Percentiles rank a stretch among this genome's conserved stretches.
phyloP scores from a whole-genome alignment of 2,888 invertebrate species.

The Lacanobia wlatinum region DNA sequence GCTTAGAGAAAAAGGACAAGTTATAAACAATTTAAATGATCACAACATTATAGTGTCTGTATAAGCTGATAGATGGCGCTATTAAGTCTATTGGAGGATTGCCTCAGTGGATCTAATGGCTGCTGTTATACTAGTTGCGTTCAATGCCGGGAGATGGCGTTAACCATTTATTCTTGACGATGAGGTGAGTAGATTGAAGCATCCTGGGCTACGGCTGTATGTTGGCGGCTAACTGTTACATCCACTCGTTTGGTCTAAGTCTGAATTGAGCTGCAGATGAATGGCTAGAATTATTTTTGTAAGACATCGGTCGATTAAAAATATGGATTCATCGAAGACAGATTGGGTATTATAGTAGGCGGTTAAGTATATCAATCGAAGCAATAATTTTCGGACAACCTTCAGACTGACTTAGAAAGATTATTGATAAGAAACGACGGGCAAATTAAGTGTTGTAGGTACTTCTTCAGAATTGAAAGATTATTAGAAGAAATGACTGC shows the following conservation, averaged over 20 bases:
- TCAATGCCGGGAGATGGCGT: too few relatives aligned
- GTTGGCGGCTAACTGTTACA: too few relatives aligned
- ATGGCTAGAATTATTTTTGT: background rate
- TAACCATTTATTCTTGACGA: too few relatives aligned
- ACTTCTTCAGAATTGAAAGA: background rate
- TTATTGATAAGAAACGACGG: background rate
- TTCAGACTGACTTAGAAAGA: background rate
- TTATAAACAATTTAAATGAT: too few relatives aligned
- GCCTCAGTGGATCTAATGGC: too few relatives aligned
- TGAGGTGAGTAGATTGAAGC: too few relatives aligned
- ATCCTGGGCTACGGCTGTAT: too few relatives aligned
- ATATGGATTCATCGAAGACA: background rate
- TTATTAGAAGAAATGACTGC: background rate
- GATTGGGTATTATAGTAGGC: background rate
- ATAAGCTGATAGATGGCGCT: too few relatives aligned
- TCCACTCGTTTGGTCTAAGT: background rate
- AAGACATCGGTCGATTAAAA: background rate
- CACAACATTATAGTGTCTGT: too few relatives aligned
- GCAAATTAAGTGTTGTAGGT: background rate
- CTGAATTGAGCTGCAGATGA: background rate
- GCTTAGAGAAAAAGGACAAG: too few relatives aligned
- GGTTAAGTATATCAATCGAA: background rate
- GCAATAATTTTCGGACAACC: background rate
- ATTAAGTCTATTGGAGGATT: too few relatives aligned
- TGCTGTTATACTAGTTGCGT: too few relatives aligned